phyloP scores from a whole-genome alignment of 1,140 invertebrate species.

The Microplitis mediator region DNA sequence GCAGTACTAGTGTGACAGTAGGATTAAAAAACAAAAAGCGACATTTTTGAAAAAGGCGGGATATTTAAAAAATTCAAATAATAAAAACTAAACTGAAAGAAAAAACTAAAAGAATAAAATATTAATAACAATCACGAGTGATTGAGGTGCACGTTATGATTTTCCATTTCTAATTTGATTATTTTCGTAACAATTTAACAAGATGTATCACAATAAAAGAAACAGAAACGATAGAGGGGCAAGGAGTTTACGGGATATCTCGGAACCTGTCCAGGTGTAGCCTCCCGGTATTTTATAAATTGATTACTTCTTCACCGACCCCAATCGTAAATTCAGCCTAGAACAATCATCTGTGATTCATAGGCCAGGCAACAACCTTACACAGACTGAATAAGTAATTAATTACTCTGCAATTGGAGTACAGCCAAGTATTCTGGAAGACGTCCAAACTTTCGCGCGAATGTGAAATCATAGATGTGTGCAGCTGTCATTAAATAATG shows the following conservation, averaged over 20 bases:
- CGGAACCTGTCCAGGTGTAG: background rate
- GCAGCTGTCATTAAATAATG: constrained; percentile 31
- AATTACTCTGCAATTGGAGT: constrained; percentile 53
- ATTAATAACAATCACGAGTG: too few species aligned
- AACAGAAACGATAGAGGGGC: too few species aligned
- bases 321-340: background rate
- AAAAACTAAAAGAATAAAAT: too few species aligned
- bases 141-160: too few species aligned
- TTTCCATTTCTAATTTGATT: too few species aligned
- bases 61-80: too few species aligned
- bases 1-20: too few species aligned
- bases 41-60: too few species aligned
- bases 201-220: background rate
- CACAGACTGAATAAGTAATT: constrained; percentile 50
- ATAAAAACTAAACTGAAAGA: too few species aligned
- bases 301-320: background rate
- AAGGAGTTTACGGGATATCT: too few species aligned
- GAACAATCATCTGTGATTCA: constrained; percentile 9
- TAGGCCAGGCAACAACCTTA: constrained; percentile 9
- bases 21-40: too few species aligned
- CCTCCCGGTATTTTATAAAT: background rate
- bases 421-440: constrained; percentile 54
- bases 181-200: too few species aligned
- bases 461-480: constrained; percentile 16
- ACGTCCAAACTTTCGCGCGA: constrained; percentile 45